A percentile compares a stretch with the other conserved stretches of the same genome.
phyloP scores from a whole-genome alignment of 1,140 invertebrate species.

The Polypedilum vanderplanki region DNA sequence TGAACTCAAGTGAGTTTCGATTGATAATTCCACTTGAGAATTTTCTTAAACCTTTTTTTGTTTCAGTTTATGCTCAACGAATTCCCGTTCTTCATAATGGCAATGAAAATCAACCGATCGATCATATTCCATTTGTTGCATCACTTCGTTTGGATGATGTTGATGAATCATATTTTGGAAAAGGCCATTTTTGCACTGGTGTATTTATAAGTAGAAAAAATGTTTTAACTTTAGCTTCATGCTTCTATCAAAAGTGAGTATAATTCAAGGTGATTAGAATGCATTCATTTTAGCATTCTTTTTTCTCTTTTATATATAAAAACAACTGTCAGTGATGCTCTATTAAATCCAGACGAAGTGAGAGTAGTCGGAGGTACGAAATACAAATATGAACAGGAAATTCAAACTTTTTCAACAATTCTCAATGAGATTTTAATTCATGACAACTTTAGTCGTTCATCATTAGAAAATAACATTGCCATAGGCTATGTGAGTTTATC shows the following conservation, averaged over 20 bases:
- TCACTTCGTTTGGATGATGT: neutral
- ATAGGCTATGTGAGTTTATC: constrained; percentile 22
- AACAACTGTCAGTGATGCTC: neutral
- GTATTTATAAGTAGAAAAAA: neutral
- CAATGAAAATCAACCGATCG: constrained; percentile 5
- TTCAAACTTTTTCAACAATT: neutral
- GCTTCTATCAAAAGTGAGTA: constrained; percentile 20
- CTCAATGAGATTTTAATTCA: neutral
- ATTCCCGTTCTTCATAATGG: constrained; percentile 21
- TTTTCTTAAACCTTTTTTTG: neutral
- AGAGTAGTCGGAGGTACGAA: neutral
- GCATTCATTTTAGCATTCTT: neutral
- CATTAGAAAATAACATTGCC: constrained; percentile 27
- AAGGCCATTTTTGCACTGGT: constrained; percentile 7
- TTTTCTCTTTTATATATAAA: too few relatives aligned
- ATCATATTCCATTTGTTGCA: neutral
- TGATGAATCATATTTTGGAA: constrained; percentile 14
- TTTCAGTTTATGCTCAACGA: neutral
- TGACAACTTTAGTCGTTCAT: neutral
- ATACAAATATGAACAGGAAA: neutral
- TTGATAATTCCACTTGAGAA: neutral
- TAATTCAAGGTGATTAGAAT: neutral
- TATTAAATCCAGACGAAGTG: constrained; percentile 1
- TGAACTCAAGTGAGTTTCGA: neutral
- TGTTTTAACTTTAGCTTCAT: neutral